These are phyloP conservation scores for Lamellibrachia luymesi DNA, from an alignment of 1,140 invertebrate genomes.

Conservation along the genomic window DNA sequence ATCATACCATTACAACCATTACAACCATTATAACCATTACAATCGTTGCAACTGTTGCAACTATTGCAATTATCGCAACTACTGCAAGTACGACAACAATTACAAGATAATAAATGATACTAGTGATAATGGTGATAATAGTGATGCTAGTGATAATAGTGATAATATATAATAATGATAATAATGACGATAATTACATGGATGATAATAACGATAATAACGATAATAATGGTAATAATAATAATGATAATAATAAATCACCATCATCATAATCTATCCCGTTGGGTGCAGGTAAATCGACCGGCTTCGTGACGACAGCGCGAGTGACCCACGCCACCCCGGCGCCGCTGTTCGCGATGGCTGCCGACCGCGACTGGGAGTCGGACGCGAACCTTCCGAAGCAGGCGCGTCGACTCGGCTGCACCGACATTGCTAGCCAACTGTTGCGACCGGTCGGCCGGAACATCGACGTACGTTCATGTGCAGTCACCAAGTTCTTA, in stretches of 20 bases:
- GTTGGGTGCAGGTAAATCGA: conserved; percentile 61
- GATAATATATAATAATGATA: neutral
- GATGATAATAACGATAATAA: neutral
- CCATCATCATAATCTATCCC: neutral
- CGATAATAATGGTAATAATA: neutral
- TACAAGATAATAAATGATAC: no score
- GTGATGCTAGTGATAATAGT: neutral
- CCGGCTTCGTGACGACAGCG: conserved; percentile 86
- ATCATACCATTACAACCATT: no score
- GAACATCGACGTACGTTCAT: conserved; percentile 39
- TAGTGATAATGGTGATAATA: neutral
- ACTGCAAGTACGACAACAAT: no score
- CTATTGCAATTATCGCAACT: no score
- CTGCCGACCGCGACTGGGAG: conserved; percentile 61
- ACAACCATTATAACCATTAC: no score
- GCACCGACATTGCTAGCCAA: conserved; percentile 55
- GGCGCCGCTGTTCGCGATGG: conserved; percentile 76
- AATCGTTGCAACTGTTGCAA: no score
- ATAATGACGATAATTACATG: neutral
- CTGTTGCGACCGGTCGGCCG: conserved; percentile 39
- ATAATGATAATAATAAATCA: neutral
- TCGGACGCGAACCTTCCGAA: conserved; percentile 34
- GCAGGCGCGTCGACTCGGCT: conserved; percentile 43
- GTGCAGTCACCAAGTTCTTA: neutral
- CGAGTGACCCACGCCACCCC: conserved; percentile 88